Percentiles rank a stretch among this genome's conserved stretches.
Conservation (phyloP, 2,113 vertebrate genomes). For the Typhlomys cinereus region DNA sequence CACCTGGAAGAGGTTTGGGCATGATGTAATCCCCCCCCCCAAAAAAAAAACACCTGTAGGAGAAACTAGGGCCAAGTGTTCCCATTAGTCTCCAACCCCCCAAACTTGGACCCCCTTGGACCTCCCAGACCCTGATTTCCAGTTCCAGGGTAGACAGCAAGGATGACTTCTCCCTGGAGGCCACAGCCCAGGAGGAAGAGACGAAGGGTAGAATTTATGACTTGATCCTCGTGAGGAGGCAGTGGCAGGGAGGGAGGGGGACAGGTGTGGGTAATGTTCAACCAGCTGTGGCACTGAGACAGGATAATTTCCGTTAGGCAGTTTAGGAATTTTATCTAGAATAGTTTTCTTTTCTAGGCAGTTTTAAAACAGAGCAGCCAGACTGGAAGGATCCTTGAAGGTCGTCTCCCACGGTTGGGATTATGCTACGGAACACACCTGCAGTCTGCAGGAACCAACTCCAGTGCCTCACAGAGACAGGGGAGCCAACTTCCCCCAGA, state of each 20-base stretch:
- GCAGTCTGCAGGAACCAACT: too few species aligned
- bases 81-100: not conserved
- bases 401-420: too few species aligned
- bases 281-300: not conserved
- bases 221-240: not conserved
- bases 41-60: not conserved
- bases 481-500: too few species aligned
- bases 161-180: not conserved
- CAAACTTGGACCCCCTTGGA: not conserved
- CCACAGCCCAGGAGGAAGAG: not conserved
- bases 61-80: not conserved
- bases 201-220: not conserved
- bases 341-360: too few species aligned
- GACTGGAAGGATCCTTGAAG: too few species aligned
- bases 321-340: too few species aligned
- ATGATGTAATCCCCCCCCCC: slow-evolving; percentile 51
- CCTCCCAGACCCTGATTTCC: not conserved
- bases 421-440: too few species aligned
- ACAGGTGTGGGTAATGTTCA: slow-evolving; percentile 7
- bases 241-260: not conserved
- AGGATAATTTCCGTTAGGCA: too few species aligned
- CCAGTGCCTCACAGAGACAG: too few species aligned
- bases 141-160: not conserved
- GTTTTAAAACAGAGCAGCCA: too few species aligned
- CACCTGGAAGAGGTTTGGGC: not conserved